phyloP scores from a whole-genome alignment of 2,113 vertebrate species.

The Scatophagus argus region DNA sequence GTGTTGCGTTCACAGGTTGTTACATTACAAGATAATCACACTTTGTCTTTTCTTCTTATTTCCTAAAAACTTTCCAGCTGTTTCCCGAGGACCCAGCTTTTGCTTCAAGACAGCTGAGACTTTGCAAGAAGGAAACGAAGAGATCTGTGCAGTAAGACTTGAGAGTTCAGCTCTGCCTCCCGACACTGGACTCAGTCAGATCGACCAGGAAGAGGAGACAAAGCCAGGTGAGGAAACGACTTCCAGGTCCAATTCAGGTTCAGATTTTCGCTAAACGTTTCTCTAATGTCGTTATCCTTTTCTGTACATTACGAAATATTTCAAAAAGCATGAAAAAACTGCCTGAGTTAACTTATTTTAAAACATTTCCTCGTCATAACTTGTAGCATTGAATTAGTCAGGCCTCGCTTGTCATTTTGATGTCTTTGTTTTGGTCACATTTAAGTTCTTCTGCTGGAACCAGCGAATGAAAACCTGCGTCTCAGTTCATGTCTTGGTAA shows the following conservation, averaged over 20 bases:
- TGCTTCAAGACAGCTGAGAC: constrained; percentile 59
- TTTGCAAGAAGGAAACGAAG: constrained; percentile 24
- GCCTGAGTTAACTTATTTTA: background rate
- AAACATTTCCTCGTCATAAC: background rate
- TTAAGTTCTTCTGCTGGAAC: constrained; percentile 51
- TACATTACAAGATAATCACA: background rate
- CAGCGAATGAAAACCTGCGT: constrained; percentile 58
- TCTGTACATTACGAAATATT: background rate
- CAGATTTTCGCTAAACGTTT: no score
- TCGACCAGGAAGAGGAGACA: constrained; percentile 48
- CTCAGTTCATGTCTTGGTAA: constrained; percentile 22
- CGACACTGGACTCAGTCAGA: constrained; percentile 34
- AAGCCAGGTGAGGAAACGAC: constrained; percentile 62
- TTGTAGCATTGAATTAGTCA: background rate
- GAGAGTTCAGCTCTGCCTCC: constrained; percentile 59
- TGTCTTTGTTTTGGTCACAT: background rate
- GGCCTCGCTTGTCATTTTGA: background rate
- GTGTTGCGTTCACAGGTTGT: background rate
- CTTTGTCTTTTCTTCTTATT: background rate
- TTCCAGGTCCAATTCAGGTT: no score
- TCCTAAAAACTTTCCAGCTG: background rate
- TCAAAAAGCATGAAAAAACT: background rate
- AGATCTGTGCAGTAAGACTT: constrained; percentile 26
- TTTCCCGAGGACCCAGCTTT: constrained; percentile 53
- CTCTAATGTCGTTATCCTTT: accelerated